Percentiles rank a stretch among this genome's conserved stretches.
Conservation (phyloP, 1,140 invertebrate genomes). For the Bombus vancouverensis region DNA sequence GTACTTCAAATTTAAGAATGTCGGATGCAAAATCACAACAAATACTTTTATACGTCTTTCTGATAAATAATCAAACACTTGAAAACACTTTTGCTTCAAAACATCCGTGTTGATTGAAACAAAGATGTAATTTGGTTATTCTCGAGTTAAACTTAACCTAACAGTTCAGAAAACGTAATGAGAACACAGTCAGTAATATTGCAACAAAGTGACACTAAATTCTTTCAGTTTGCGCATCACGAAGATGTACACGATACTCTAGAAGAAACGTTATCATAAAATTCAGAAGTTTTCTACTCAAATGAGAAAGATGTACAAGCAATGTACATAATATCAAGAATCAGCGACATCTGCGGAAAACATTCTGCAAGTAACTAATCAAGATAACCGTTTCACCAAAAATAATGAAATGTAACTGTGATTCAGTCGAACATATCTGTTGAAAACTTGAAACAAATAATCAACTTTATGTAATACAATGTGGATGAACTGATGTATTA, state of each 20-base stretch:
- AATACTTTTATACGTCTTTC: background rate
- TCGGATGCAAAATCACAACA: background rate
- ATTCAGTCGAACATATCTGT: slow-evolving; percentile 1
- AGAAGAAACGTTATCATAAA: background rate
- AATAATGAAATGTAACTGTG: slow-evolving; percentile 24
- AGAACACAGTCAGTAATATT: background rate
- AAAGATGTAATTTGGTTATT: slow-evolving; percentile 3
- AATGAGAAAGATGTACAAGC: too few species aligned
- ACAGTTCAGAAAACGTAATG: background rate
- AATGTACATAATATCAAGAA: background rate
- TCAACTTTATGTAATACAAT: background rate
- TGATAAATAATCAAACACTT: background rate
- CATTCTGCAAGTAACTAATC: slow-evolving; percentile 4
- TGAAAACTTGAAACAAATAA: background rate
- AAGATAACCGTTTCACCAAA: slow-evolving; percentile 32
- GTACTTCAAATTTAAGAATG: slow-evolving; percentile 2
- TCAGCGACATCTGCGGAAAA: slow-evolving; percentile 41
- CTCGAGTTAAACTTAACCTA: slow-evolving; percentile 39
- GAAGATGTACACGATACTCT: background rate
- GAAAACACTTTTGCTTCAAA: background rate
- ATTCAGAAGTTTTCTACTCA: background rate
- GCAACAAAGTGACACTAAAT: background rate
- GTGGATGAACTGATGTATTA: background rate
- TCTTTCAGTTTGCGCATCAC: background rate
- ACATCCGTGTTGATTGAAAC: background rate